A percentile compares a stretch with the other conserved stretches of the same genome.
These are phyloP conservation scores for Plotosus lineatus DNA, from an alignment of 2,113 vertebrate genomes.

Conservation along the genomic window DNA sequence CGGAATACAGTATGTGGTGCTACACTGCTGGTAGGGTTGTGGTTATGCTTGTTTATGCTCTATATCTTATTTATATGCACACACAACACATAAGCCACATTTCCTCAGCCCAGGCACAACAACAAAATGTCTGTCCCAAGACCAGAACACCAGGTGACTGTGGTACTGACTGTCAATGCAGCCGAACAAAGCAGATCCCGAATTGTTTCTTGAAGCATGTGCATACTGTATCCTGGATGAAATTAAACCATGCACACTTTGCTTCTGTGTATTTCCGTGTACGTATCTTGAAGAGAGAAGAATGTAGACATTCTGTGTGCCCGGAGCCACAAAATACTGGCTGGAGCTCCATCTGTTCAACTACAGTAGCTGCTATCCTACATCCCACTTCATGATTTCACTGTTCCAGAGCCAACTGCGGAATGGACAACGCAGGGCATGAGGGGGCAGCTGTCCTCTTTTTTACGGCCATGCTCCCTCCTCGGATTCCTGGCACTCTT, in stretches of 20 bases:
- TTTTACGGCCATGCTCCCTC: constrained; percentile 20
- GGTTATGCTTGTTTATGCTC: neutral
- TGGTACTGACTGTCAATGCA: neutral
- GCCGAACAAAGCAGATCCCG: neutral
- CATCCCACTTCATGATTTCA: constrained; percentile 31
- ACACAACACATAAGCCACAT: neutral
- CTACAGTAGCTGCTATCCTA: constrained; percentile 28
- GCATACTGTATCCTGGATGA: neutral
- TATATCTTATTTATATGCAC: neutral
- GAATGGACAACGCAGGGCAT: constrained; percentile 23
- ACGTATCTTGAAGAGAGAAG: neutral
- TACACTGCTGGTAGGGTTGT: neutral
- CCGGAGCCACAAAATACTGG: constrained; percentile 20
- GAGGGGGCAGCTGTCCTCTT: constrained; percentile 53
- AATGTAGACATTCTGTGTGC: neutral
- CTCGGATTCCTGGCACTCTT: constrained; percentile 58
- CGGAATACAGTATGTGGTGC: neutral
- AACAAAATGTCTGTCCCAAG: neutral
- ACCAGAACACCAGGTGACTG: neutral
- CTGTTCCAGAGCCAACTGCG: constrained; percentile 36
- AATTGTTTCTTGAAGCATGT: neutral
- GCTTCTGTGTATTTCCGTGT: neutral
- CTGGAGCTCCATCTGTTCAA: neutral
- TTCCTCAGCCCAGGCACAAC: neutral
- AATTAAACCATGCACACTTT: neutral